phyloP scores from a whole-genome alignment of 2,113 vertebrate genomes.

The Merops nubicus region DNA sequence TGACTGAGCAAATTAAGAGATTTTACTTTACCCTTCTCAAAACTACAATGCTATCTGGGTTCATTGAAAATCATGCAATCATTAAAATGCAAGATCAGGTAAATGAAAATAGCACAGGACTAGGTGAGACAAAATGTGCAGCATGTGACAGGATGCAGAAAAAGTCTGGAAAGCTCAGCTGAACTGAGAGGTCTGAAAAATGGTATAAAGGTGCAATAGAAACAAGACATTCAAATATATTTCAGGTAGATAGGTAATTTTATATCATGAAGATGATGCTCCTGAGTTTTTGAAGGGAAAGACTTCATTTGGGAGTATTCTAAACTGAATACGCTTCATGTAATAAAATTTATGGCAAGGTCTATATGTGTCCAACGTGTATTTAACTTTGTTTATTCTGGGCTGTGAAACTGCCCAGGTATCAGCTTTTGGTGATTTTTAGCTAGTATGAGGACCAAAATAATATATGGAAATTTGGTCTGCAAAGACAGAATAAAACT shows the following conservation, averaged over 20 bases:
- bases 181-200: background rate
- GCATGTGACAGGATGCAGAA: background rate
- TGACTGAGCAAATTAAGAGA: background rate
- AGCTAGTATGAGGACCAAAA: background rate
- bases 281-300: no score
- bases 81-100: background rate
- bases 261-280: background rate
- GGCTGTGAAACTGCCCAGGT: background rate
- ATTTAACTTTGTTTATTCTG: background rate
- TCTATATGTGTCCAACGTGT: fast-evolving
- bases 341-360: background rate
- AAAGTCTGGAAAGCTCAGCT: background rate
- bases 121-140: background rate
- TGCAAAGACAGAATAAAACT: background rate
- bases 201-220: background rate
- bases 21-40: background rate
- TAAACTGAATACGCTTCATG: background rate
- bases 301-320: no score
- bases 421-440: background rate
- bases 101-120: background rate
- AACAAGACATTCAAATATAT: background rate
- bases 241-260: background rate
- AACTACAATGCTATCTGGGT: background rate
- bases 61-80: background rate
- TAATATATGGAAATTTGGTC: background rate